These are phyloP conservation scores for Latrodectus geometricus DNA, from an alignment of 1,140 invertebrate species.

Conservation along the genomic window DNA sequence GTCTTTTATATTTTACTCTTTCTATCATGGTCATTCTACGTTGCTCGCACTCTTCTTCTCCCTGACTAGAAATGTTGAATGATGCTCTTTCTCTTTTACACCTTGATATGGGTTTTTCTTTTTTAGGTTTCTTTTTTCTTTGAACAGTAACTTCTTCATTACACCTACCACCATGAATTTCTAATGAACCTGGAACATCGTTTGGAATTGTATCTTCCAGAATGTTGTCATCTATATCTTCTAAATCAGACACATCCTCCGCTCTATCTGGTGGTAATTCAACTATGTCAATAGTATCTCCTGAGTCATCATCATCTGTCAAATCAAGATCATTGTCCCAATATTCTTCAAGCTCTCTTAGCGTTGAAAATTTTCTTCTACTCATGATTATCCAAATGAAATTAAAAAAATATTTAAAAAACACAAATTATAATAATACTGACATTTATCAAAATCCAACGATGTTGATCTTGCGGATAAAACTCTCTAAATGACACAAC, in stretches of 20 bases:
- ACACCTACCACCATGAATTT: slow-evolving; percentile 34
- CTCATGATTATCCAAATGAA: slow-evolving; percentile 17
- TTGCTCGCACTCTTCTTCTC: slow-evolving; percentile 38
- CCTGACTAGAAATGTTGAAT: slow-evolving; percentile 41
- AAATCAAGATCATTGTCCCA: slow-evolving; percentile 17
- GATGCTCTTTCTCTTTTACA: too few species aligned
- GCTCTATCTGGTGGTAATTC: too few species aligned
- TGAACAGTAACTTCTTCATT: too few species aligned
- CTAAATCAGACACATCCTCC: too few species aligned
- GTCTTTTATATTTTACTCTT: slow-evolving; percentile 40
- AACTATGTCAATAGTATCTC: too few species aligned
- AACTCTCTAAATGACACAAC: slow-evolving; percentile 33
- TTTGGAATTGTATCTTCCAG: slow-evolving; percentile 41
- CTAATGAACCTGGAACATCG: slow-evolving; percentile 39
- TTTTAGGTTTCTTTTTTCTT: too few species aligned
- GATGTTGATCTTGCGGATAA: slow-evolving; percentile 31
- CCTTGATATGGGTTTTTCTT: too few species aligned
- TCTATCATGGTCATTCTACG: slow-evolving; percentile 41
- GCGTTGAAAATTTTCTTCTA: slow-evolving; percentile 17
- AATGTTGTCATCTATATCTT: slow-evolving; percentile 39
- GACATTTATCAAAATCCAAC: slow-evolving; percentile 34
- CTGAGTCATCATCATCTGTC: too few species aligned
- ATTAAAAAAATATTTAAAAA: too few species aligned
- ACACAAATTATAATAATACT: slow-evolving; percentile 36
- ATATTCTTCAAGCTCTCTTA: slow-evolving; percentile 17